Base-by-base conservation (phyloP, 1,140 invertebrate genomes). In the Halictus rubicundus region DNA sequence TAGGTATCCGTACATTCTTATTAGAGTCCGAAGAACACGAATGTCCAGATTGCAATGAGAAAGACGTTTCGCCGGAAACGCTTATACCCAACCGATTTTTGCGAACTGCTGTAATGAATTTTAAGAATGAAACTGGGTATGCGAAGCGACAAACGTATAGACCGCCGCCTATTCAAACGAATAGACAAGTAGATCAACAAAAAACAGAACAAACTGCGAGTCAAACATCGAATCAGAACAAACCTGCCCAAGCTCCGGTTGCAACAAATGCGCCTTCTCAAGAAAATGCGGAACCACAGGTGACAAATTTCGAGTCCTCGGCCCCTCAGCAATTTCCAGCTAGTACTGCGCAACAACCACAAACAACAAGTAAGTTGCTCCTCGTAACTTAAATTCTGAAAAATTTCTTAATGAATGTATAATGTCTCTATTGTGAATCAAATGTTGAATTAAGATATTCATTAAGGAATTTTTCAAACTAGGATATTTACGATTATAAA, bases 11-110 rank as follows among this genome's bases (percentile, higher is more conserved):
- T 74, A 96, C 96, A 75, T 95, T 96, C 70, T 92, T 99, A 23
- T 89, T 99, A 60, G 98, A 99, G 89, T 98, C 97, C 1, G 98
- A 99, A 88, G 97, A 98, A 75, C 97, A 98, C 84, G 96, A 98
- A 89, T 99, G 98, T 93, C 98, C 98, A 12, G 96, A 97, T 88
- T 99, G 98, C 92, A 95, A 97, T 60, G 97, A 98, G 90, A 97
- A 96, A 87, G 97, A 98, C 89, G 96, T 99, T 68, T 98, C 97
- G 0, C 98, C 98, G 0, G 97, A 97, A 70, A 97, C 97, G 7
- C 94, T 99, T 19, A 98, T 99, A 82, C 98, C 98, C 0, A 99
- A 99, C 91, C 94, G 97, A 68, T 98, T 97, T 93, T 92, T 99
- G 65, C 94, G 98, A 46, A 97, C 96, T 87, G 96, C 97, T 16